Base-by-base conservation (phyloP, 1,140 invertebrate genomes). In the Platyscapa corneri region DNA sequence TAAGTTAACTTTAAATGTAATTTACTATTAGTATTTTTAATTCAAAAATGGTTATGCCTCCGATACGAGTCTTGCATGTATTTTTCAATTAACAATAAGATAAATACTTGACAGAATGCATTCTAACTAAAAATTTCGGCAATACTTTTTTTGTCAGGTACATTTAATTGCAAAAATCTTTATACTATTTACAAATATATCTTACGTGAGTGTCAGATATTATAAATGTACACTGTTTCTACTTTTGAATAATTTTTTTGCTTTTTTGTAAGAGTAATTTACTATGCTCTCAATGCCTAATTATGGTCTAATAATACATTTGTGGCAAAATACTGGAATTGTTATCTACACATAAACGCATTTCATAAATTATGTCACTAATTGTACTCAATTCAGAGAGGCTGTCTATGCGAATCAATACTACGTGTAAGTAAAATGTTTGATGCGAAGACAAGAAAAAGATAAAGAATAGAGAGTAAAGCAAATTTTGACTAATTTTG, bases 401-500 rank as follows among this genome's bases (percentile, higher is more conserved):
- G 74, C n/a, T 67, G 77, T 49, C 39, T 30, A 32, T 79, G 85
- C 76, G 49, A 86, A 86, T 65, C 37, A 83, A 67, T 20, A 53
- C 85, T 82, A 82, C 72, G 1, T 72, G 5, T 83, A 78, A 84
- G 3, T 77, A 86, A 81, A 83, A 80, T 1, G n/a, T 20, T 42
- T 70, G 49, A 82, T 82, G 32, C n/a, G 32, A 74, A 42, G n/a
- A 64, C 56, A 72, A 32, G 32, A 70, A 84, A 27, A 12, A 74
- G 37, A n/a, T 74, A 74, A 74, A 42, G 70, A 42, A 42, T 74
- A 42, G 32, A 32, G 70, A 74, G 23, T 42, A 78, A n/a, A 82
- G 85, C 75, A 79, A 82, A 86, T 86, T 86, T 83, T 79, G 74
- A 34, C n/a, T 16, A 86, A 83, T 86, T 84, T 83, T 81, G 27